phyloP scores from a whole-genome alignment of 2,888 invertebrate genomes.

The Pyrgus malvae region DNA sequence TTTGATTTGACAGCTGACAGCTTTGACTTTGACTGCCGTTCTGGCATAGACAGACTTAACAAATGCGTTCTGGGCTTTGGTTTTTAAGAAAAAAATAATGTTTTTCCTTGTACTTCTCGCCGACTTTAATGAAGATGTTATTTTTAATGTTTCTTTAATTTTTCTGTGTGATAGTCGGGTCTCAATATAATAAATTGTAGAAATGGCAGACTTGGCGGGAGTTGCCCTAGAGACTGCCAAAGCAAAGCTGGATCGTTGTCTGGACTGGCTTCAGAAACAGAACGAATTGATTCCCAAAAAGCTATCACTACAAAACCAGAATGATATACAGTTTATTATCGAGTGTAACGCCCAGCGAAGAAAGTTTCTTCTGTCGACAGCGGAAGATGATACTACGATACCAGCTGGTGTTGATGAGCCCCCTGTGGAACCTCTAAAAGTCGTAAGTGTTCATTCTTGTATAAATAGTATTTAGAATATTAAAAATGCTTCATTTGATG shows the following conservation, averaged over 20 bases:
- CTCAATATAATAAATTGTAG: too few species aligned
- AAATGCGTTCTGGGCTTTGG: too few species aligned
- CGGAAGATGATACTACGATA: constrained; percentile 66
- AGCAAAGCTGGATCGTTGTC: constrained; percentile 52
- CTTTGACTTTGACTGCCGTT: too few species aligned
- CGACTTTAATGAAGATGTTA: too few species aligned
- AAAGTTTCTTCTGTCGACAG: constrained; percentile 57
- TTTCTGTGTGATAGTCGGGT: too few species aligned
- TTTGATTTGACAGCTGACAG: too few species aligned
- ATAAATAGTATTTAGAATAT: too few species aligned
- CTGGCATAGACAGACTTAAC: too few species aligned
- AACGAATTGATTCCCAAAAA: constrained; percentile 59
- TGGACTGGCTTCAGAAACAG: constrained; percentile 70
- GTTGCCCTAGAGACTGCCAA: background rate
- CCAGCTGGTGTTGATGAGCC: constrained; percentile 61
- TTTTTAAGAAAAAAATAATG: too few species aligned
- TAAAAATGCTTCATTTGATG: too few species aligned
- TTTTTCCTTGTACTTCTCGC: too few species aligned
- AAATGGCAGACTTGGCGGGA: constrained; percentile 5
- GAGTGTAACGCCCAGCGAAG: constrained; percentile 64
- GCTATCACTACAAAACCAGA: constrained; percentile 57
- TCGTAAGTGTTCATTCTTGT: constrained; percentile 57
- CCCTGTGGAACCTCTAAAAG: constrained; percentile 49
- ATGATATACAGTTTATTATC: constrained; percentile 70
- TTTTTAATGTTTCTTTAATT: too few species aligned